Evolutionary conservation across 2,888 invertebrate genomes (phyloP).

Genomic region (Nephrotoma appendiculata): DNA sequence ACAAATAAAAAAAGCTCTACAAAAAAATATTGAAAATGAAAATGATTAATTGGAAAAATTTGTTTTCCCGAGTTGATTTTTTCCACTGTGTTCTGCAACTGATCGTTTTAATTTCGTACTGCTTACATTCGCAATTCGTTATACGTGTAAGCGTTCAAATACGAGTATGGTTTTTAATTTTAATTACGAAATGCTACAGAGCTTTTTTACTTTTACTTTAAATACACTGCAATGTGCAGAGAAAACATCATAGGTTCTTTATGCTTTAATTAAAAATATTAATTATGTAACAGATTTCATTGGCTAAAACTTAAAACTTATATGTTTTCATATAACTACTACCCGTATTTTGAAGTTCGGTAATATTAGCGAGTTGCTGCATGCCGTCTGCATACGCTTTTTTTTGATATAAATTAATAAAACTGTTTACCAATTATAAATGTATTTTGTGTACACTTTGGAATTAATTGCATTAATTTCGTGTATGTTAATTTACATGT

Average conservation of each 20-base stretch:
- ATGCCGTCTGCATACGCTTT: background rate
- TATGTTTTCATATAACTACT: too few relatives aligned
- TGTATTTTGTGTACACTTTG: background rate
- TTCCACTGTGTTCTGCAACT: background rate
- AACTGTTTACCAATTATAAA: background rate
- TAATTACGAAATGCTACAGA: background rate
- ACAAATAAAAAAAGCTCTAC: background rate
- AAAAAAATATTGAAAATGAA: background rate
- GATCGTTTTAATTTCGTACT: background rate
- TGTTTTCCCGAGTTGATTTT: background rate
- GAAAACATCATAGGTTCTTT: background rate
- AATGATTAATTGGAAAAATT: background rate
- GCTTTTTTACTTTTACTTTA: background rate
- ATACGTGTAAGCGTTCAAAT: background rate
- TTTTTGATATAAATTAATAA: background rate
- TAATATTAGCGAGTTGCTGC: background rate
- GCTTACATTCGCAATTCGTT: background rate
- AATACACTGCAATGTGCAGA: background rate
- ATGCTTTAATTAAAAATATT: background rate
- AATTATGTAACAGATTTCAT: background rate
- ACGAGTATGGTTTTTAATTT: background rate
- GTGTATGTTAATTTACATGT: background rate
- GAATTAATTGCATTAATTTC: background rate
- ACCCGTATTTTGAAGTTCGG: too few relatives aligned
- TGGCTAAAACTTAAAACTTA: background rate